Conservation (phyloP, 2,113 vertebrate genomes). For the Lates calcarifer region DNA sequence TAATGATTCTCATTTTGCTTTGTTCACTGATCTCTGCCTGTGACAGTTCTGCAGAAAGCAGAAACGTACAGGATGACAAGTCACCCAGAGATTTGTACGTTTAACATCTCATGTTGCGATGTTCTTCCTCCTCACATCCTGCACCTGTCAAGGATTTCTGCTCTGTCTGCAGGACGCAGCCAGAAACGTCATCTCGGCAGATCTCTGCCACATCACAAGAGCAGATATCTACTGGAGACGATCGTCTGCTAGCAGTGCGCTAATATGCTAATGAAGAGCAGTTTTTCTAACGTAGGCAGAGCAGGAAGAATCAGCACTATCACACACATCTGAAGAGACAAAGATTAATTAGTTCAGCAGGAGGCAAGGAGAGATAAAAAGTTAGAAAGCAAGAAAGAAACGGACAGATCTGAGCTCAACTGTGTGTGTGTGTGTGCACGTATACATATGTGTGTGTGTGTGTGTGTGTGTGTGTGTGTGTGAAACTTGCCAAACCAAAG, state of each 20-base stretch:
- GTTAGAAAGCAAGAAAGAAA: background rate
- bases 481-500: background rate
- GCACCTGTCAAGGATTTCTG: conserved; percentile 13
- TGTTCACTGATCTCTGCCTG: background rate
- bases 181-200: background rate
- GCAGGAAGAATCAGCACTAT: conserved; percentile 1
- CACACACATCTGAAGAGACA: conserved; percentile 8
- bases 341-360: conserved; percentile 22
- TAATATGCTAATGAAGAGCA: conserved; percentile 31
- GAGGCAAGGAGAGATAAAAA: background rate
- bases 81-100: background rate
- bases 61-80: background rate
- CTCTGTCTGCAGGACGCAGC: background rate
- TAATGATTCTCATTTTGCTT: background rate
- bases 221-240: background rate
- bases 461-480: background rate
- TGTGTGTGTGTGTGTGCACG: conserved; percentile 8
- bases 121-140: background rate
- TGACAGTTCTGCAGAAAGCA: conserved; percentile 10
- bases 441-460: background rate
- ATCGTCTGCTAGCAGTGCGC: background rate
- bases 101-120: background rate
- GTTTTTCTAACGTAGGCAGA: background rate
- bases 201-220: background rate
- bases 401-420: no score